These are phyloP conservation scores for Pseudochirops corinnae DNA, from an alignment of 2,797 vertebrate species.

Conservation along the genomic window DNA sequence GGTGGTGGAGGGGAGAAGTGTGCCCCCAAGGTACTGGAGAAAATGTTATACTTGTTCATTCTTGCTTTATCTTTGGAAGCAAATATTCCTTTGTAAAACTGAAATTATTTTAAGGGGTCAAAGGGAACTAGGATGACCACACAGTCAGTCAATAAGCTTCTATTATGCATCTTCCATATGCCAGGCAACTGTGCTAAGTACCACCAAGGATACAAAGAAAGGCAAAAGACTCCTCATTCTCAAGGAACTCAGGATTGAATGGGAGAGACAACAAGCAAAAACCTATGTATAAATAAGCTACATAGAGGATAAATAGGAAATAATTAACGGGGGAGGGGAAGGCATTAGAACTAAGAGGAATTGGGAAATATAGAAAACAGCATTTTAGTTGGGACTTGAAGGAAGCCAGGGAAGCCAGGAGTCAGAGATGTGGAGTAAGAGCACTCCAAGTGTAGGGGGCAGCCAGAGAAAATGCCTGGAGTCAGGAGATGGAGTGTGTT, in stretches of 20 bases:
- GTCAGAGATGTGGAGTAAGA: background rate
- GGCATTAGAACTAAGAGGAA: background rate
- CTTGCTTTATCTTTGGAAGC: background rate
- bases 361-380: background rate
- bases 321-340: background rate
- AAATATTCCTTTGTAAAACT: background rate
- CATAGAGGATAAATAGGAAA: background rate
- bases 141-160: background rate
- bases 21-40: background rate
- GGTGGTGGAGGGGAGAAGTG: background rate
- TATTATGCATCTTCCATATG: background rate
- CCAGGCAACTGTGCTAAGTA: background rate
- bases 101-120: background rate
- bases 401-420: background rate
- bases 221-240: background rate
- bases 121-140: background rate
- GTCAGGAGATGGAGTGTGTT: background rate
- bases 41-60: background rate
- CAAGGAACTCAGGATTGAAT: background rate
- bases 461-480: background rate
- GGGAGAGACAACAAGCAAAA: background rate
- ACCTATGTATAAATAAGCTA: background rate
- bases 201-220: background rate
- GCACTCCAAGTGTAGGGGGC: background rate
- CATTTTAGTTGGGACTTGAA: background rate